phyloP scores from a whole-genome alignment of 2,888 invertebrate genomes.

The Scaptomyza cyrtandrae region DNA sequence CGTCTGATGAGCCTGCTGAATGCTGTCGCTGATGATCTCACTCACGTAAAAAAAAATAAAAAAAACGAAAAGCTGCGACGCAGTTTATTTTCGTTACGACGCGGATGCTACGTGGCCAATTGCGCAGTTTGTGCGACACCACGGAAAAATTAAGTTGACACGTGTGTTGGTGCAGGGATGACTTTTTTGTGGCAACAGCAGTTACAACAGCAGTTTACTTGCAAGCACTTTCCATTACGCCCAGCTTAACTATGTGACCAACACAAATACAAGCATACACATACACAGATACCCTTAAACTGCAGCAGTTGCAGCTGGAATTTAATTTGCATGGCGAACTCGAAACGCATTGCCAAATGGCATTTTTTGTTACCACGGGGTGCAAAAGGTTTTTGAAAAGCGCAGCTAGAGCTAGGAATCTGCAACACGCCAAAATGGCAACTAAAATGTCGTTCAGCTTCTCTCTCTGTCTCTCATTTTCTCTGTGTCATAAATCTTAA shows the following conservation, averaged over 20 bases:
- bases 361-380: conserved; percentile 34
- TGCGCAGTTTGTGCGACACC: conserved; percentile 39
- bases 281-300: conserved; percentile 15
- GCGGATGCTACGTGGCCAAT: conserved; percentile 29
- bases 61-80: conserved; percentile 37
- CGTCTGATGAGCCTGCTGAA: conserved; percentile 6
- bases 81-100: conserved; percentile 50
- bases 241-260: conserved; percentile 58
- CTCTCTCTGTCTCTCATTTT: background rate
- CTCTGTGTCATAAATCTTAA: conserved; percentile 65
- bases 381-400: background rate
- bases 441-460: conserved; percentile 49
- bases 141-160: conserved; percentile 38
- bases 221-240: conserved; percentile 58
- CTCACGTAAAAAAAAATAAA: conserved; percentile 12
- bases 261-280: conserved; percentile 21
- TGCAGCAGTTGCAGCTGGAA: conserved; percentile 47
- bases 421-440: conserved; percentile 66
- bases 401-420: conserved; percentile 47
- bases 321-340: conserved; percentile 69
- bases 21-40: conserved; percentile 30
- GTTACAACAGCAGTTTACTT: conserved; percentile 11
- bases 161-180: conserved; percentile 23
- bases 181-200: conserved; percentile 35
- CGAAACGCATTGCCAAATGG: conserved; percentile 54